Percentiles rank a stretch among this genome's conserved stretches.
Evolutionary conservation across 2,113 vertebrate species (phyloP).

Genomic region (Microtus montanus): DNA sequence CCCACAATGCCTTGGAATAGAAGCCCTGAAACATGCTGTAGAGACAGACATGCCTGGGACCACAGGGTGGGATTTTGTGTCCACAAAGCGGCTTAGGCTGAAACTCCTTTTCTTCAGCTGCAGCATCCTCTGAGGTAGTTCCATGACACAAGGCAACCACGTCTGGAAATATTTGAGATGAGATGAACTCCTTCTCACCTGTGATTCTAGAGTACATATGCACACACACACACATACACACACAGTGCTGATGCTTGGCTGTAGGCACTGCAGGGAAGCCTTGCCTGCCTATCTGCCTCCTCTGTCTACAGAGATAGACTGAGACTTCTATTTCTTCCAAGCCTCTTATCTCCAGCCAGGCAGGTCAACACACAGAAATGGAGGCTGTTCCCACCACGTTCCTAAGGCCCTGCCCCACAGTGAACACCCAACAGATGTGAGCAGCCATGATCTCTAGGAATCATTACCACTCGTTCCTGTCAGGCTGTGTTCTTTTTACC

Average conservation of each 20-base stretch:
- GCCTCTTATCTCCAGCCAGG: background rate
- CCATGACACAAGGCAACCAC: background rate
- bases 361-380: background rate
- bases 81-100: background rate
- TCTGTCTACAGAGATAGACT: background rate
- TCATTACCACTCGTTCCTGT: background rate
- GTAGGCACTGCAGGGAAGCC: background rate
- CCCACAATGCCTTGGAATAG: background rate
- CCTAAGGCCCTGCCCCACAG: background rate
- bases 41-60: rapidly evolving
- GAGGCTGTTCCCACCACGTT: background rate
- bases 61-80: background rate
- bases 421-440: background rate
- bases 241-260: background rate
- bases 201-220: background rate
- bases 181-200: background rate
- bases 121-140: background rate
- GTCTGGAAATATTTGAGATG: background rate
- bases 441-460: background rate
- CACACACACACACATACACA: too few relatives aligned
- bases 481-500: background rate
- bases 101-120: background rate
- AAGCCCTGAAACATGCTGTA: background rate
- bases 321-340: background rate
- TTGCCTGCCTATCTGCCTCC: background rate